These are phyloP conservation scores for Himalopsyche japonica DNA, from an alignment of 2,888 invertebrate genomes.

Conservation along the genomic window DNA sequence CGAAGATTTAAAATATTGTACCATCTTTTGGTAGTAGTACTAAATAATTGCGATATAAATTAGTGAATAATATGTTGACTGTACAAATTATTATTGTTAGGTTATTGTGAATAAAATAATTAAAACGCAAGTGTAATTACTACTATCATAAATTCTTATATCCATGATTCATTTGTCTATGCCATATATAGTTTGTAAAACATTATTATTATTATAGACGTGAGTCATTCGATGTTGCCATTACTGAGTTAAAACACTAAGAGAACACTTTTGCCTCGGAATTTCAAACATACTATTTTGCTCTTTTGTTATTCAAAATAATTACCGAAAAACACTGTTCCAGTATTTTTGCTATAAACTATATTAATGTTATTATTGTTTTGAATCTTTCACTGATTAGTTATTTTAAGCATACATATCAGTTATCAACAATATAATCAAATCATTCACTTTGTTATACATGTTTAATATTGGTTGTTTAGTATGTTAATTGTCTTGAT, in stretches of 20 bases:
- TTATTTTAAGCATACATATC: too few species aligned
- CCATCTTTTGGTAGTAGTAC: constrained; percentile 13
- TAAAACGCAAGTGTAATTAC: constrained; percentile 53
- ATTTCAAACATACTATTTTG: background rate
- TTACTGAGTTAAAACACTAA: constrained; percentile 2
- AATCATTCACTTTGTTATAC: too few species aligned
- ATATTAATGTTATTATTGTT: too few species aligned
- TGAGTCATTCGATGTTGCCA: constrained; percentile 31
- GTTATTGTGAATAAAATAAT: constrained; percentile 48
- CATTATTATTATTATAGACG: constrained; percentile 19
- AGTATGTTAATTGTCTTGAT: too few species aligned
- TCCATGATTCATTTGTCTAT: constrained; percentile 53
- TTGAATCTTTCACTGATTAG: too few species aligned
- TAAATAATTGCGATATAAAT: constrained; percentile 30
- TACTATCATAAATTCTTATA: constrained; percentile 61
- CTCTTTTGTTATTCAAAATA: too few species aligned
- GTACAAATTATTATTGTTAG: constrained; percentile 39
- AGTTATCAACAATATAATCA: too few species aligned
- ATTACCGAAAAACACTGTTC: too few species aligned
- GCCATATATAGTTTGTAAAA: constrained; percentile 42
- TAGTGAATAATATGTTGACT: constrained; percentile 35
- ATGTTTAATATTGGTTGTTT: too few species aligned
- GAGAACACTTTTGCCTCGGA: background rate
- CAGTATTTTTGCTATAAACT: too few species aligned
- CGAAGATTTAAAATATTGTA: background rate